Evolutionary conservation across 1,140 invertebrate species (phyloP).

Genomic region (Ooceraea biroi): DNA sequence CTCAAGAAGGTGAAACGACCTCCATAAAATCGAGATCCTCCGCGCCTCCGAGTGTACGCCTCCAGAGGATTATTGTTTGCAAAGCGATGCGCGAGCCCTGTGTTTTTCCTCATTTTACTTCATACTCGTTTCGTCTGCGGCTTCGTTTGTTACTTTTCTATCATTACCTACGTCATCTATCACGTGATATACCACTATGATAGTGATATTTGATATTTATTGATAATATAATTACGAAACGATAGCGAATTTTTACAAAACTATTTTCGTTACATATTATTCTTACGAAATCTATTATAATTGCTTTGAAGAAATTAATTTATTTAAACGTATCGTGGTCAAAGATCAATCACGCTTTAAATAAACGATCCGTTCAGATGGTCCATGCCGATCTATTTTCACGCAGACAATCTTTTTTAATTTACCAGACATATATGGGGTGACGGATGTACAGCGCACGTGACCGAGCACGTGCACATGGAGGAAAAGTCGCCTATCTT

Average conservation of each 20-base stretch:
- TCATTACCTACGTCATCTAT: too few relatives aligned
- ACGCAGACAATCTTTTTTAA: constrained; percentile 51
- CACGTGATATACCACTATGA: too few relatives aligned
- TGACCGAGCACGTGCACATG: constrained; percentile 67
- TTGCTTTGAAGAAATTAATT: not conserved
- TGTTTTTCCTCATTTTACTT: not conserved
- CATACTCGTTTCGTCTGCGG: not conserved
- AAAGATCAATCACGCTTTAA: not conserved
- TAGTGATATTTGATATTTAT: too few relatives aligned
- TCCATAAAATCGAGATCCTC: constrained; percentile 6
- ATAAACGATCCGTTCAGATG: not conserved
- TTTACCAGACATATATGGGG: constrained; percentile 67
- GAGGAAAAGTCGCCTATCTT: constrained; percentile 31
- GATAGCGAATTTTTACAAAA: too few relatives aligned
- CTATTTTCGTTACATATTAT: too few relatives aligned
- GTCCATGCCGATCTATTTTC: constrained; percentile 35
- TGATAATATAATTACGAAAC: too few relatives aligned
- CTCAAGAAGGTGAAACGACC: not conserved
- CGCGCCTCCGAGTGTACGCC: not conserved
- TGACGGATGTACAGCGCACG: constrained; percentile 65
- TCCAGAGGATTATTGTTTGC: constrained; percentile 31
- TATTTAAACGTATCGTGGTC: not conserved
- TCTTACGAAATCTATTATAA: too few relatives aligned
- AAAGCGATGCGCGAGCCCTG: not conserved
- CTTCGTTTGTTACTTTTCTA: not conserved